These are phyloP conservation scores for Hanleya hanleyi DNA, from an alignment of 2,888 invertebrate genomes.

Conservation along the genomic window DNA sequence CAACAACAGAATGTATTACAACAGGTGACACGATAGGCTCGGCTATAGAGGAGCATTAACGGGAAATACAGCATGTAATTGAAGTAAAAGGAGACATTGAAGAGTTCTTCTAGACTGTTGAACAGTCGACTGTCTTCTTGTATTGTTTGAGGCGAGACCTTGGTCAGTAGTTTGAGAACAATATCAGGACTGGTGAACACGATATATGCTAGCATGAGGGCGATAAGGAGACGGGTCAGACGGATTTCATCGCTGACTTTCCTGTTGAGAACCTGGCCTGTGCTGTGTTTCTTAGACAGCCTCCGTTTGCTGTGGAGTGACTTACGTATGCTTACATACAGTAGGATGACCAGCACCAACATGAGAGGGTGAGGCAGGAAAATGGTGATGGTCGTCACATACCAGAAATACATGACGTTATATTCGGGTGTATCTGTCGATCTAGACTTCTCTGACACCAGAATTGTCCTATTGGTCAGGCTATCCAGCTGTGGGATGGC, in stretches of 20 bases:
- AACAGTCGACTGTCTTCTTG: constrained; percentile 45
- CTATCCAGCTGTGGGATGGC: constrained; percentile 42
- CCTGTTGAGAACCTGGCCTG: constrained; percentile 55
- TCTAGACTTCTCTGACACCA: constrained; percentile 51
- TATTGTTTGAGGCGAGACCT: constrained; percentile 45
- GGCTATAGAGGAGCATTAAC: constrained; percentile 55
- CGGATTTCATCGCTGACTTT: constrained; percentile 62
- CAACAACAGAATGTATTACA: constrained; percentile 61
- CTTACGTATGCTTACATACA: constrained; percentile 52
- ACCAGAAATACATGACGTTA: constrained; percentile 69
- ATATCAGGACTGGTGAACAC: constrained; percentile 61
- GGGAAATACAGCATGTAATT: constrained; percentile 66
- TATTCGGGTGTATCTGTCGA: constrained; percentile 61
- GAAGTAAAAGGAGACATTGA: constrained; percentile 63
- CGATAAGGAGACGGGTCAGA: constrained; percentile 57
- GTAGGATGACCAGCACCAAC: constrained; percentile 51
- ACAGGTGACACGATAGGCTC: constrained; percentile 63
- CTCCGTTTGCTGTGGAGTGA: constrained; percentile 51
- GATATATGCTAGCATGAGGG: constrained; percentile 59
- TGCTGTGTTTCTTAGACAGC: constrained; percentile 53
- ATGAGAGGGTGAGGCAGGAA: constrained; percentile 63
- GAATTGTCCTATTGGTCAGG: constrained; percentile 43
- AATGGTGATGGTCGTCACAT: constrained; percentile 63
- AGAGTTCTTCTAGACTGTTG: constrained; percentile 57
- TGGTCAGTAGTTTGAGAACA: constrained; percentile 53